Evolutionary conservation across 2,797 vertebrate species (phyloP), one percentile per base, ranked within the genome.

Genomic region (Urophycis tenuis): DNA sequence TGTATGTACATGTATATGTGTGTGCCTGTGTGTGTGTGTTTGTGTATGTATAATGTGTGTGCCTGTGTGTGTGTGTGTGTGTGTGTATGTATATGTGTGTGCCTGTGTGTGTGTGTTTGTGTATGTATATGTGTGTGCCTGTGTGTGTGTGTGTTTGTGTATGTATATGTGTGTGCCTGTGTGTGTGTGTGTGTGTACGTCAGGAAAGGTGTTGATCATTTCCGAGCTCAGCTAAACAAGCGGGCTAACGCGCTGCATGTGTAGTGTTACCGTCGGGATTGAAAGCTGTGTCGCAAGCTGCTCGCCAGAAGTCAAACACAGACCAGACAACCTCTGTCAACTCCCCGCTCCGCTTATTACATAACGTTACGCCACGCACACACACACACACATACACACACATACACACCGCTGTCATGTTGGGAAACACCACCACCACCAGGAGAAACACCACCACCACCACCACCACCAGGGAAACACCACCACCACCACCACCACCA

Each of bases 321-420:
- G 33, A 60, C 69, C 29, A 74, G 15, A 80, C 45, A 78, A 82
- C 78, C 84, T 72, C 76, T 75, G 72, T 75, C 33, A 76, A 75
- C 32, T 82, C 39, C 34, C 45, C 70, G 88, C 86, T 85, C 74
- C 75, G 87, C 82, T 89, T 81, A 87, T 92, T 91, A 90, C 87
- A 88, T 92, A 90, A 92, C 86, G 75, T 91, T 92, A 89, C 79
- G 71, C 81, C 79, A 84, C 34, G 82, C n/a, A 74, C 83, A 79
- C 81, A 80, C 80, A 84, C 87, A 79, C 82, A 81, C 74, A n/a
- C 82, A n/a, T n/a, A n/a, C n/a, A 74, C 83, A 79, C 81, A 80
- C 80, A 84, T 88, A 79, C 82, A 81, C 74, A n/a, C 82, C 71
- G 88, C 87, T 87, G 89, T 87, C 83, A 88, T 85, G 78, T 89